Conservation (phyloP, 2,113 vertebrate species). For the Pithys albifrons region DNA sequence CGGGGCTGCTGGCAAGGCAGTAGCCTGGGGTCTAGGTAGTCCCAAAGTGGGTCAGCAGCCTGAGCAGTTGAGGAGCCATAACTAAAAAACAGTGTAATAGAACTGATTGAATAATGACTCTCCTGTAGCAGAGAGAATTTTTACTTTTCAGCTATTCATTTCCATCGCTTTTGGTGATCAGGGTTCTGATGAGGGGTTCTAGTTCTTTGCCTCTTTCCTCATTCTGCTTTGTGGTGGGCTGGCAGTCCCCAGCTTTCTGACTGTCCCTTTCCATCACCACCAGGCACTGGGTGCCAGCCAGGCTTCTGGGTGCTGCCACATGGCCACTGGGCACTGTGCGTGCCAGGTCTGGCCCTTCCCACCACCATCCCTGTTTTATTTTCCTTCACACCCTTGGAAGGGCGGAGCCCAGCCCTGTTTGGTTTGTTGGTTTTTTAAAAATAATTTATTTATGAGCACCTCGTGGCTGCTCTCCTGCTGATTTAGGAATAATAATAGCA, state of each 20-base stretch:
- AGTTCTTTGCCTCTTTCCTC: neutral
- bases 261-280: neutral
- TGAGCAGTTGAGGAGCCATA: neutral
- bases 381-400: neutral
- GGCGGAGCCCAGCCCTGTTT: neutral
- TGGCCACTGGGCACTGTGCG: rapidly evolving
- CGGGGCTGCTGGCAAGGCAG: neutral
- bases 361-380: neutral
- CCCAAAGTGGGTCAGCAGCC: neutral
- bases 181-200: neutral
- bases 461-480: neutral
- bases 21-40: neutral
- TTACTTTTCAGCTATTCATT: neutral
- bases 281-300: rapidly evolving
- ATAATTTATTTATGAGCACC: neutral
- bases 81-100: neutral
- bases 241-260: neutral
- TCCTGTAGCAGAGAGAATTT: constrained; percentile 16
- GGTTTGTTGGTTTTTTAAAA: neutral
- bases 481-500: constrained; percentile 18
- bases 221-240: neutral
- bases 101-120: neutral
- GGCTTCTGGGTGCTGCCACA: neutral
- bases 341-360: neutral
- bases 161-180: neutral